Percentiles rank a stretch among this genome's conserved stretches.
Evolutionary conservation across 2,888 invertebrate species (phyloP).

Genomic region (Cancer borealis): DNA sequence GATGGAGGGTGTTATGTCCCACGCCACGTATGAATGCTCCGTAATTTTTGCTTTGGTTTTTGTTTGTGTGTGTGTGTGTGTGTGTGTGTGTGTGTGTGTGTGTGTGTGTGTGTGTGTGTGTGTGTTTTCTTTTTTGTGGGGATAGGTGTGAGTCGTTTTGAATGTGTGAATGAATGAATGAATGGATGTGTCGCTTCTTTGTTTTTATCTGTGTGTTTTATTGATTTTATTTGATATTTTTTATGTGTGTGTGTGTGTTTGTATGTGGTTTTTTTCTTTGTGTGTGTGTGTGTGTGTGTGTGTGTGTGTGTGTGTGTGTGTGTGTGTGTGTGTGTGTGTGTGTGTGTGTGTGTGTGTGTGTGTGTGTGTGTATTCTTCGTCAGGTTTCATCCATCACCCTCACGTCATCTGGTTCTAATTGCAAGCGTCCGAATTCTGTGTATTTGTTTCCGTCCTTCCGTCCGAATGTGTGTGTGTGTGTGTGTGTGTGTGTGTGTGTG

Average conservation of each 20-base stretch:
- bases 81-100: too few species aligned
- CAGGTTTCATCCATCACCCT: too few species aligned
- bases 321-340: neutral
- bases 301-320: neutral
- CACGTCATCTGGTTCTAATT: too few species aligned
- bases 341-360: neutral
- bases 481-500: slow-evolving; percentile 61
- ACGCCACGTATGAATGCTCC: neutral
- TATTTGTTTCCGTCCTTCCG: neutral
- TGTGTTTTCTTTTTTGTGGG: too few species aligned
- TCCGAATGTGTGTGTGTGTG: slow-evolving; percentile 4
- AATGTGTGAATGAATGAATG: neutral
- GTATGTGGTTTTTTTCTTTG: neutral
- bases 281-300: neutral
- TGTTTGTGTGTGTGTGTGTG: neutral
- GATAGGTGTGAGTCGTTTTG: neutral
- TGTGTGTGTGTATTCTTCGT: too few species aligned
- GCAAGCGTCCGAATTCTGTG: too few species aligned
- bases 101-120: too few species aligned
- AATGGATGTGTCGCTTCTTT: slow-evolving; percentile 1
- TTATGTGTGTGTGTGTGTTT: too few species aligned
- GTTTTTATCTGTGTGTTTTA: neutral
- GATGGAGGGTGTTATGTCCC: neutral
- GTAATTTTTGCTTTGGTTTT: neutral
- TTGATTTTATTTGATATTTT: too few species aligned